Percentiles rank a stretch among this genome's conserved stretches.
Conservation (phyloP, 2,113 vertebrate species). For the Dendropsophus ebraccatus region DNA sequence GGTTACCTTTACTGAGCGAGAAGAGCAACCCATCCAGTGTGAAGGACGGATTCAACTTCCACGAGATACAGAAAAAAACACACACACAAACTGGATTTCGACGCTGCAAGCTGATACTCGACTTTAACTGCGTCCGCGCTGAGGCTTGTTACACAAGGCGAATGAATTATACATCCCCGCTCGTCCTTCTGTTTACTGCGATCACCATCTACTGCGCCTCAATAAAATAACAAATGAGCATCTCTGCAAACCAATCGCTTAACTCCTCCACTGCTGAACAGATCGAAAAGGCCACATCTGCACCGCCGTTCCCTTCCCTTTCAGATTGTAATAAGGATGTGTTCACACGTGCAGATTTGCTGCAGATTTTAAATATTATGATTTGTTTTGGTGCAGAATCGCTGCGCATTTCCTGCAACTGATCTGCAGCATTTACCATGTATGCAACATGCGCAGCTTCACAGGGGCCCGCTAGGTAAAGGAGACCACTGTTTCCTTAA, state of each 20-base stretch:
- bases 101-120: conserved; percentile 17
- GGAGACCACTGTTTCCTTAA: too few species aligned
- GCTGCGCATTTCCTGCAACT: too few species aligned
- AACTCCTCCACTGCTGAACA: not conserved
- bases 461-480: too few species aligned
- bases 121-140: conserved; percentile 20
- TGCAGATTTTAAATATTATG: too few species aligned
- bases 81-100: conserved; percentile 16
- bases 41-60: conserved; percentile 70
- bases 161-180: not conserved
- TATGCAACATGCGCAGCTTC: too few species aligned
- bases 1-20: conserved; percentile 67
- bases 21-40: conserved; percentile 72
- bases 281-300: not conserved
- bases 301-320: too few species aligned
- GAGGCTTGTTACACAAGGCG: not conserved
- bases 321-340: too few species aligned
- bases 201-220: conserved; percentile 3
- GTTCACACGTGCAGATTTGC: too few species aligned
- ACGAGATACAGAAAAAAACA: conserved; percentile 36
- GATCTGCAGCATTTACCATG: too few species aligned
- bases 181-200: not conserved
- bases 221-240: not conserved
- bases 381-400: too few species aligned
- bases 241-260: not conserved